phyloP scores from a whole-genome alignment of 2,888 invertebrate species.

The Mythimna ferrago region DNA sequence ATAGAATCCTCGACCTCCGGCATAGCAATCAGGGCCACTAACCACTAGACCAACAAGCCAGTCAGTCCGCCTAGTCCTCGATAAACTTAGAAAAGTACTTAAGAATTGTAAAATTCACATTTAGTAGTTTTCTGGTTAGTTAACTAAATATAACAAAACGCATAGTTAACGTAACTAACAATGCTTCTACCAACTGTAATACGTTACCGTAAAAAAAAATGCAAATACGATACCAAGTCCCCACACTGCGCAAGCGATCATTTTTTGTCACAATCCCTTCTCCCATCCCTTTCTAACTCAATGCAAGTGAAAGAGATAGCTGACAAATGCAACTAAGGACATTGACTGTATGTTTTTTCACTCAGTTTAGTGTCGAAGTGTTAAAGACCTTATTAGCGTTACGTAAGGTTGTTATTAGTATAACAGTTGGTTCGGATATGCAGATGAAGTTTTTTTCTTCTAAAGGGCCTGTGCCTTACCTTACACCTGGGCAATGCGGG shows the following conservation, averaged over 20 bases:
- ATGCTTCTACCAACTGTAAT: conserved; percentile 30
- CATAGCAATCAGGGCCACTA: no score
- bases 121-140: no score
- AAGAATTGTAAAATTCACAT: no score
- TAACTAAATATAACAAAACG: background rate
- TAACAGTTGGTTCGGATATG: conserved; percentile 43
- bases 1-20: no score
- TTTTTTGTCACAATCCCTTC: conserved; percentile 63
- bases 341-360: conserved; percentile 57
- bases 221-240: conserved; percentile 51
- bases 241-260: conserved; percentile 61
- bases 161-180: conserved; percentile 12
- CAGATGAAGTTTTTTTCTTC: conserved; percentile 59
- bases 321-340: conserved; percentile 58
- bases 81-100: background rate
- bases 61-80: no score
- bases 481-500: conserved; percentile 64
- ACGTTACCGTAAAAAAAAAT: conserved; percentile 55
- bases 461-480: conserved; percentile 41
- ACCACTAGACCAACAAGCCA: no score
- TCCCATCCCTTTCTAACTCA: conserved; percentile 33
- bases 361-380: conserved; percentile 8
- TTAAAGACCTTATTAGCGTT: conserved; percentile 32
- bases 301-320: conserved; percentile 46
- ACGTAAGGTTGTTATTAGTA: conserved; percentile 44